Percentiles rank a stretch among this genome's conserved stretches.
Evolutionary conservation across 2,888 invertebrate species (phyloP).

Genomic region (Conchocele bisecta): DNA sequence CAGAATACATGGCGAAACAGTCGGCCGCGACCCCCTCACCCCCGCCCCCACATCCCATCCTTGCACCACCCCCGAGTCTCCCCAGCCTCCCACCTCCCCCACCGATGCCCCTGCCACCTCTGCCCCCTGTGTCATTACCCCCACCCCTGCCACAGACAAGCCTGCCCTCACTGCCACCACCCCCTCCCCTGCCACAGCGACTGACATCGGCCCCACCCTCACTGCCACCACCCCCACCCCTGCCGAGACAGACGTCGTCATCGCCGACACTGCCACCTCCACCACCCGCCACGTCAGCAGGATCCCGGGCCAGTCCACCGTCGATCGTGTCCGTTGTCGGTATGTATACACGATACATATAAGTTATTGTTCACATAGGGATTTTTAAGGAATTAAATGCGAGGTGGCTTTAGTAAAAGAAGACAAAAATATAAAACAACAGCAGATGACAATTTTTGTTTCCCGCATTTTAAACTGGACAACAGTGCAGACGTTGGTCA

Average conservation of each 20-base stretch:
- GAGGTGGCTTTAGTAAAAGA: no score
- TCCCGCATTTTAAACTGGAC: no score
- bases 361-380: no score
- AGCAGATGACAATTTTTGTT: no score
- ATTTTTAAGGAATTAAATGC: no score
- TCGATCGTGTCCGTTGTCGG: no score
- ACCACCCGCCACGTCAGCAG: slow-evolving; percentile 11
- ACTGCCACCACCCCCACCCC: neutral
- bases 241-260: no score
- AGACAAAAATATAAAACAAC: no score
- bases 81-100: slow-evolving; percentile 15
- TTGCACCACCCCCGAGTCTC: neutral
- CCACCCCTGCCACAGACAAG: slow-evolving; percentile 12
- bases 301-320: neutral
- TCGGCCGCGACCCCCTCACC: slow-evolving; percentile 54
- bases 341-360: no score
- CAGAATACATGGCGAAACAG: slow-evolving; percentile 65
- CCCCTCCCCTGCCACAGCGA: slow-evolving; percentile 18
- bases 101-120: slow-evolving; percentile 37
- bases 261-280: no score
- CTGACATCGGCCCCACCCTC: neutral
- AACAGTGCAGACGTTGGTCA: no score
- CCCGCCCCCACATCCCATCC: slow-evolving; percentile 16
- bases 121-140: slow-evolving; percentile 40
- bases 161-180: slow-evolving; percentile 8